A percentile compares a stretch with the other conserved stretches of the same genome.
Conservation (phyloP, 2,888 invertebrate species). For the Synergus laeviventris region DNA sequence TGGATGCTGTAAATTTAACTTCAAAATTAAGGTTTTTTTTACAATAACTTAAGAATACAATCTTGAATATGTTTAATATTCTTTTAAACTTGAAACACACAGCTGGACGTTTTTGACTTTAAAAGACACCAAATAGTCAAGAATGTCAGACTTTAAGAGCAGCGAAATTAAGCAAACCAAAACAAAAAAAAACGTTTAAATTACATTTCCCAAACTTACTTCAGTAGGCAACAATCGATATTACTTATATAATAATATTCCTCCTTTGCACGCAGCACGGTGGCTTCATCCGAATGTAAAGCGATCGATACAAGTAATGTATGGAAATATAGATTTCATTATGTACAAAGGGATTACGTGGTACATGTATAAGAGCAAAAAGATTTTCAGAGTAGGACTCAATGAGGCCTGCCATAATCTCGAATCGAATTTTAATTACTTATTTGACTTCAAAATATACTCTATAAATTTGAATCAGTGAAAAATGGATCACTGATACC, state of each 20-base stretch:
- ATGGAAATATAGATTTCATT: conserved; percentile 51
- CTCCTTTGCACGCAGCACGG: conserved; percentile 36
- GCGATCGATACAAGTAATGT: conserved; percentile 45
- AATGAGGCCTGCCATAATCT: background rate
- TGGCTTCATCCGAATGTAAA: conserved; percentile 43
- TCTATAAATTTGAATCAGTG: too few relatives aligned
- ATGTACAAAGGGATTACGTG: conserved; percentile 52
- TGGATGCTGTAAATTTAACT: too few relatives aligned
- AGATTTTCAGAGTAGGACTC: conserved; percentile 13
- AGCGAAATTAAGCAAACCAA: background rate
- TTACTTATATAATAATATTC: conserved; percentile 27
- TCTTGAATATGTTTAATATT: background rate
- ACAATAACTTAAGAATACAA: too few relatives aligned
- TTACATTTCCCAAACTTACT: conserved; percentile 12
- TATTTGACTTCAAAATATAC: background rate
- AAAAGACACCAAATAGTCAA: background rate
- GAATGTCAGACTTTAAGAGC: background rate
- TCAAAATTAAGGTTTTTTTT: too few relatives aligned
- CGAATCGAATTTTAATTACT: background rate
- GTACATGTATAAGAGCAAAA: conserved; percentile 45
- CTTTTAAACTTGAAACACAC: background rate
- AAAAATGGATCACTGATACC: too few relatives aligned
- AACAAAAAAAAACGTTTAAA: conserved; percentile 20
- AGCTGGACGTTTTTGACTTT: background rate
- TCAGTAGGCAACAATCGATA: conserved; percentile 22